Conservation (phyloP, 2,113 vertebrate species). For the Erinaceus europaeus region DNA sequence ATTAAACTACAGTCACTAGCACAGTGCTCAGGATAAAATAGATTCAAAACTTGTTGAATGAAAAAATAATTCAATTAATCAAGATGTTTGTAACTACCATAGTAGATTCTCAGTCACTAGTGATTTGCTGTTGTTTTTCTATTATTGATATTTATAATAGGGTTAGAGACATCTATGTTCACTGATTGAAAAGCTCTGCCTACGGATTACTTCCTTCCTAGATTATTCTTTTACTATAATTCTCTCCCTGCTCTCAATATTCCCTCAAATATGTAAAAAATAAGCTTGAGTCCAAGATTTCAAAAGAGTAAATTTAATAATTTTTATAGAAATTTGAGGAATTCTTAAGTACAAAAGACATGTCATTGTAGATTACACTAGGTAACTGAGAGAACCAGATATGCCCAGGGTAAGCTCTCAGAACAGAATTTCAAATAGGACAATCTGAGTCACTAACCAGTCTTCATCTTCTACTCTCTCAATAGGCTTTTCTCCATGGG, state of each 20-base stretch:
- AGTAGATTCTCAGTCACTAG: neutral
- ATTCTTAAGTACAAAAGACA: neutral
- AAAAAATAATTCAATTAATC: slow-evolving; percentile 10
- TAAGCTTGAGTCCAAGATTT: slow-evolving; percentile 4
- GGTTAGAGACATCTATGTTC: neutral
- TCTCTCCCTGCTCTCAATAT: neutral
- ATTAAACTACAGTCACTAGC: neutral
- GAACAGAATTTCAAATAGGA: no score
- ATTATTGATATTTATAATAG: neutral
- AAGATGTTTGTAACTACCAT: neutral
- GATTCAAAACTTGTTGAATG: neutral
- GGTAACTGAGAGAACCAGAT: neutral
- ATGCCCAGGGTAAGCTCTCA: neutral
- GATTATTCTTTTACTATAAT: neutral
- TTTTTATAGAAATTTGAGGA: neutral
- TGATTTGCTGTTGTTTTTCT: neutral
- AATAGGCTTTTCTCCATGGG: neutral
- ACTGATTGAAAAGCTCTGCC: neutral
- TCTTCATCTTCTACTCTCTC: neutral
- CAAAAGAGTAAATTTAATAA: neutral
- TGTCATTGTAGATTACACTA: neutral
- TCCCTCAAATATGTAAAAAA: neutral
- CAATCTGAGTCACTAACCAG: neutral
- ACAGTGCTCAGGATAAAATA: neutral
- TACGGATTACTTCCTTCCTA: neutral